These are phyloP conservation scores for Notoglanidium macrostoma DNA, from an alignment of 2,797 vertebrate genomes.

Conservation along the genomic window DNA sequence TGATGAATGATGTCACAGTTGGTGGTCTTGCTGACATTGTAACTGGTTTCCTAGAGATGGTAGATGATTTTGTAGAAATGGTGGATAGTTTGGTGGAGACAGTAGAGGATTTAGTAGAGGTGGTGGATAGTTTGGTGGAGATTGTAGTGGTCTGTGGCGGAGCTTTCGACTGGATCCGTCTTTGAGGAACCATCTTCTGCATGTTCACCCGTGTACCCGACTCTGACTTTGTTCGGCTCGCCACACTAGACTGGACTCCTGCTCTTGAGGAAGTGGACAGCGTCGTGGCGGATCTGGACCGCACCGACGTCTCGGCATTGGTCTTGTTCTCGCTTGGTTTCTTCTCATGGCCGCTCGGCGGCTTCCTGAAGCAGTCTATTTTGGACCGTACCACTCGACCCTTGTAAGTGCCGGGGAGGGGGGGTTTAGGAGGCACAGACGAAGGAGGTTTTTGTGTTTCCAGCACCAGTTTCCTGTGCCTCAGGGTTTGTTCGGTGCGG, in stretches of 20 bases:
- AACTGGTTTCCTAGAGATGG: slow-evolving; percentile 49
- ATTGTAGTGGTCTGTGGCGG: slow-evolving; percentile 25
- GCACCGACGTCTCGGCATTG: slow-evolving; percentile 8
- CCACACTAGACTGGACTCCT: slow-evolving; percentile 33
- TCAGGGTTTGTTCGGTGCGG: slow-evolving; percentile 69
- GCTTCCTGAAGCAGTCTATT: slow-evolving; percentile 88
- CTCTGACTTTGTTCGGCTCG: slow-evolving; percentile 59
- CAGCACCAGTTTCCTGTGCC: slow-evolving; percentile 64
- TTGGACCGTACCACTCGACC: slow-evolving; percentile 89
- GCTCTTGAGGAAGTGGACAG: slow-evolving; percentile 50
- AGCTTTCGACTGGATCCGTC: slow-evolving; percentile 45
- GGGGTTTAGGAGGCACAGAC: slow-evolving; percentile 65
- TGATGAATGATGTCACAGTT: slow-evolving; percentile 39
- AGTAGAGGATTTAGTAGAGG: background rate
- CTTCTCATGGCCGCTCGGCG: slow-evolving; percentile 53
- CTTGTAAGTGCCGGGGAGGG: slow-evolving; percentile 83
- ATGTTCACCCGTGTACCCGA: slow-evolving; percentile 40
- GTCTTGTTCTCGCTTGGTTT: slow-evolving; percentile 40
- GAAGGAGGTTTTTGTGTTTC: slow-evolving; percentile 70
- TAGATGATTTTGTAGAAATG: background rate
- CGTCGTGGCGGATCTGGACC: slow-evolving; percentile 60
- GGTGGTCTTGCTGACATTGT: slow-evolving; percentile 9
- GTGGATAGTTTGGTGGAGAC: background rate
- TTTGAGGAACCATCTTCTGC: slow-evolving; percentile 39
- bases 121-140: background rate